These are phyloP conservation scores for Percopsis transmontana DNA, from an alignment of 2,113 vertebrate genomes.

Conservation along the genomic window DNA sequence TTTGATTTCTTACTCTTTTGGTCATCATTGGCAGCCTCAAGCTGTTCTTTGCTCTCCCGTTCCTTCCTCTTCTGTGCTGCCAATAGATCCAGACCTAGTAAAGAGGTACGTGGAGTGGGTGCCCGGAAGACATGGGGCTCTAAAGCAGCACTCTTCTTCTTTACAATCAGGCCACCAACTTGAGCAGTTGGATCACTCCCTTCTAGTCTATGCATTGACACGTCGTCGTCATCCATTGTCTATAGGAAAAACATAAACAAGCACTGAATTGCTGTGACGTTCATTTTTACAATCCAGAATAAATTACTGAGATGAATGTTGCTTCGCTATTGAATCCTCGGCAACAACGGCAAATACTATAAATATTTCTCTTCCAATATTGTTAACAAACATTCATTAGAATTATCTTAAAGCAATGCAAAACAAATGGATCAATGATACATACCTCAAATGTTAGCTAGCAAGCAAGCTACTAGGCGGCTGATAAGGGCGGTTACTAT, in stretches of 20 bases:
- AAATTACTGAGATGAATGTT: not conserved
- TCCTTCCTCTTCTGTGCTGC: constrained; percentile 94
- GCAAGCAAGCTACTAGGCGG: not conserved
- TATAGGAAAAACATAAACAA: constrained; percentile 25
- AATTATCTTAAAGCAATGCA: too few species aligned
- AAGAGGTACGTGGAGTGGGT: constrained; percentile 89
- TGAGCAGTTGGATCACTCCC: constrained; percentile 77
- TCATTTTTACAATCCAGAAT: not conserved
- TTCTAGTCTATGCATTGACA: constrained; percentile 87
- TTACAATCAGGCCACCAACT: constrained; percentile 87
- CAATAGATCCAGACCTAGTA: constrained; percentile 91
- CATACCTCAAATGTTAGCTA: constrained; percentile 40
- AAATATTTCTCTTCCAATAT: too few species aligned
- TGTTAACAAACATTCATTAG: too few species aligned
- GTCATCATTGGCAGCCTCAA: constrained; percentile 67
- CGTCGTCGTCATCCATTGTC: constrained; percentile 76
- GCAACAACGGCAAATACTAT: not conserved
- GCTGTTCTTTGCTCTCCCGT: constrained; percentile 82
- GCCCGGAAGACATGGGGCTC: constrained; percentile 92
- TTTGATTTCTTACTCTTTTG: constrained; percentile 81
- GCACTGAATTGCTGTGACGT: constrained; percentile 6
- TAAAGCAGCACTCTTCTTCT: constrained; percentile 81
- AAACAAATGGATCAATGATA: not conserved
- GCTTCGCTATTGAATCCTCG: too few species aligned
- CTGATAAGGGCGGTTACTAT: not conserved